Conservation (phyloP, 2,113 vertebrate species). For the Microcebus ravelobensis region DNA sequence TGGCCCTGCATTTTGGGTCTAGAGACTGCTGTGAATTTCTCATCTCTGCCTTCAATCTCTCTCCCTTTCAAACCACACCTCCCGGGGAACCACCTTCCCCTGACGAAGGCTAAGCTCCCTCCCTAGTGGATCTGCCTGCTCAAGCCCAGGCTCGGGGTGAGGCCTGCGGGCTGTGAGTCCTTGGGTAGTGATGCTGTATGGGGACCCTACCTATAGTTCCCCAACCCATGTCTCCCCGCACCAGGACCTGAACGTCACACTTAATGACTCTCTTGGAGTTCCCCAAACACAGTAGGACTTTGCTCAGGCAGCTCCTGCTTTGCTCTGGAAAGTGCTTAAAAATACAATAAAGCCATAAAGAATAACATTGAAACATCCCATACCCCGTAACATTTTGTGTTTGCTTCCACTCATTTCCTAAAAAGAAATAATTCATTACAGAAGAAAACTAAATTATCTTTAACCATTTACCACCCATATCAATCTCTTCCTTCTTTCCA, state of each 20-base stretch:
- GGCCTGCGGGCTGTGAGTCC: background rate
- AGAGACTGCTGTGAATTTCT: rapidly evolving
- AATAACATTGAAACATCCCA: background rate
- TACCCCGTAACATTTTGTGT: background rate
- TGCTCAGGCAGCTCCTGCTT: background rate
- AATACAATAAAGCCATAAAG: background rate
- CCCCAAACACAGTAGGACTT: background rate
- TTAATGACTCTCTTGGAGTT: background rate
- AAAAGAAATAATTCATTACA: background rate
- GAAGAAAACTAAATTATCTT: background rate
- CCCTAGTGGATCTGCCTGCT: background rate
- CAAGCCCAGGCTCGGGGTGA: background rate
- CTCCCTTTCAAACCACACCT: background rate
- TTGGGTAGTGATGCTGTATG: rapidly evolving
- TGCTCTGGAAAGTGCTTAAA: background rate
- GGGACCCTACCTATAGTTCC: background rate
- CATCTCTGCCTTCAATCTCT: background rate
- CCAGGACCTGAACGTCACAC: background rate
- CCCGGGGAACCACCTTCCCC: background rate
- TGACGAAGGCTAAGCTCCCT: background rate
- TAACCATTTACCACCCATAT: background rate
- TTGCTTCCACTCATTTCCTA: background rate
- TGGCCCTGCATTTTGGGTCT: rapidly evolving
- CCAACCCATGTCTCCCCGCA: background rate
- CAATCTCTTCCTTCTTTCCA: background rate